Evolutionary conservation across 2,797 vertebrate species (phyloP).

Genomic region (Microhierax caerulescens): DNA sequence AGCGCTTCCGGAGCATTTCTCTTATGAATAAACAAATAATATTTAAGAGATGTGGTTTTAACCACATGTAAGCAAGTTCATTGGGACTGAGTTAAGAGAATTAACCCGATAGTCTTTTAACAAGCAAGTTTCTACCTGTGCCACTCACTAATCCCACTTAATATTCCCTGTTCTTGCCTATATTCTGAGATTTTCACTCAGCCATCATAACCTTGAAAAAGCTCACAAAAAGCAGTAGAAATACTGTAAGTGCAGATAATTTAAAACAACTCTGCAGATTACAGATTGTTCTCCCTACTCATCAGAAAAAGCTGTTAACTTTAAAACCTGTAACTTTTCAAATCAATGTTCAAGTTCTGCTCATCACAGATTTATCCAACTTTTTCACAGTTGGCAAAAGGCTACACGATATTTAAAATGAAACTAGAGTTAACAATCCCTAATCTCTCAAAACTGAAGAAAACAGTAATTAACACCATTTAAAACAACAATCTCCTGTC

Average conservation of each 20-base stretch:
- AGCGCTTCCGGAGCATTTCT: not conserved
- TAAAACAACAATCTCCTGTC: not conserved
- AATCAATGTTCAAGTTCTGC: not conserved
- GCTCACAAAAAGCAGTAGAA: accelerated
- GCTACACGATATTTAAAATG: not conserved
- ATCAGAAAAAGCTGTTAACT: not conserved
- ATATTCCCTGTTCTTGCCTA: not conserved
- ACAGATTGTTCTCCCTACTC: not conserved
- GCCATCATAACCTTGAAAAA: not conserved
- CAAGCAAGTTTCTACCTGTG: accelerated
- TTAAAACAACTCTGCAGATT: not conserved
- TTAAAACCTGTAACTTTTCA: not conserved
- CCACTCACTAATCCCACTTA: not conserved
- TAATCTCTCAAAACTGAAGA: not conserved
- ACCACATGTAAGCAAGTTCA: not conserved
- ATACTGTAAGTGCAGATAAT: not conserved
- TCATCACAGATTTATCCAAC: not conserved
- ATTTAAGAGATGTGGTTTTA: not conserved
- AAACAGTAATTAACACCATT: not conserved
- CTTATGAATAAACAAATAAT: not conserved
- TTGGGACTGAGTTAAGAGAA: not conserved
- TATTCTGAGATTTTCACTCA: not conserved
- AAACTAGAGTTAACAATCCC: not conserved
- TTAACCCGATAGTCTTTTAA: not conserved
- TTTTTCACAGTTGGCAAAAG: not conserved